Evolutionary conservation across 2,888 invertebrate species (phyloP).

Genomic region (Rhamphomyia laevipes): DNA sequence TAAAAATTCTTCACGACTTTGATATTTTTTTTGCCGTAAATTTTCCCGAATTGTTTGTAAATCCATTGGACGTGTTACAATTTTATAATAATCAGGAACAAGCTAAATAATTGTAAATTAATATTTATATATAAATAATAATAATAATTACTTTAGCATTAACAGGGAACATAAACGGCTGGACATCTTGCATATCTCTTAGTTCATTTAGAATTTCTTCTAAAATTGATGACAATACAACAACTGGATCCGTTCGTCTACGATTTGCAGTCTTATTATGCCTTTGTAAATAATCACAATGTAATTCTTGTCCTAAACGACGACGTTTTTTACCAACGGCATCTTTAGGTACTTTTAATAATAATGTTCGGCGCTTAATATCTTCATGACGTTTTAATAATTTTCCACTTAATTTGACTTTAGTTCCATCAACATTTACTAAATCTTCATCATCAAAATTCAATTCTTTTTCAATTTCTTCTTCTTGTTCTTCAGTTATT

Average conservation of each 20-base stretch:
- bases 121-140: not conserved
- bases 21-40: slow-evolving; percentile 78
- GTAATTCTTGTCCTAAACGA: slow-evolving; percentile 52
- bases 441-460: slow-evolving; percentile 71
- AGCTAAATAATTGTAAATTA: slow-evolving; percentile 34
- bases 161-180: slow-evolving; percentile 88
- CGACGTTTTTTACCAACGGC: slow-evolving; percentile 54
- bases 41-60: slow-evolving; percentile 90
- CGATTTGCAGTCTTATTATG: slow-evolving; percentile 77
- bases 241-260: slow-evolving; percentile 88
- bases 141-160: slow-evolving; percentile 60
- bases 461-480: slow-evolving; percentile 65
- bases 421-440: slow-evolving; percentile 90
- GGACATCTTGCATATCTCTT: slow-evolving; percentile 81
- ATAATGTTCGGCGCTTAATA: slow-evolving; percentile 64
- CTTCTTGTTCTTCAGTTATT: slow-evolving; percentile 74
- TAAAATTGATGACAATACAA: slow-evolving; percentile 81
- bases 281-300: slow-evolving; percentile 82
- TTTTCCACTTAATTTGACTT: slow-evolving; percentile 80
- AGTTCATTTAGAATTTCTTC: slow-evolving; percentile 89
- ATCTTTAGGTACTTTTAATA: slow-evolving; percentile 68
- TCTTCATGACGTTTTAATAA: slow-evolving; percentile 82
- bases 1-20: slow-evolving; percentile 89
- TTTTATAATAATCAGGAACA: slow-evolving; percentile 89
- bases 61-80: slow-evolving; percentile 91